Evolutionary conservation across 2,113 vertebrate genomes (phyloP), one percentile per base, ranked within the genome.

Genomic region (Corythaixoides concolor): DNA sequence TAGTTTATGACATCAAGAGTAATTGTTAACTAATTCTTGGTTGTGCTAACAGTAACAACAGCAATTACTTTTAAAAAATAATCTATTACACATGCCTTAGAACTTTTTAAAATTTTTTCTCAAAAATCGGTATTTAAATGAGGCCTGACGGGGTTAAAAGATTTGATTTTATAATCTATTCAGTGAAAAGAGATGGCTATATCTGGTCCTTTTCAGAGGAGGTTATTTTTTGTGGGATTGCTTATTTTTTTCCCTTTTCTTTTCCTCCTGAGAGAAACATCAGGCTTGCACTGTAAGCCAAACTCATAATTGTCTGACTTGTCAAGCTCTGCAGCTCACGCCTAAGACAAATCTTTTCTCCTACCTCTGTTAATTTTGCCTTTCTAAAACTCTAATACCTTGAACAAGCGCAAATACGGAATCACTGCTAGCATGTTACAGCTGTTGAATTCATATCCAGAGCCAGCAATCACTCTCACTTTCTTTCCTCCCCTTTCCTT

Each of bases 211-310:
- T 49, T 89, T 60, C 45, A 52, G 4, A 43, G 11, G 8, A 35
- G 5, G 2, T 4, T 1, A 2, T 13, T 19, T 59, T 41, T 64
- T 43, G 13, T 27, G 8, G 10, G 4, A 5, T 33, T 75, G 3
- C 4, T 41, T 59, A 13, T 39, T 58, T 8, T 49, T 18, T 59
- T 43, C 10, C 10, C 5, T 62, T 56, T 82, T 18, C 12, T 77
- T 77, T 58, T 69, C 24, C 10, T 35, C 26, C 39, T 77, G 39
- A 9, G 6, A 70, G 26, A 55, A 67, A 49, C 9, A 37, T 30
- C 20, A 79, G 15, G 23, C 22, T 82, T 77, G 53, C 12, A 52
- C 11, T 70, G 27, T 66, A 88, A 90, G 21, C 22, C 63, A 70
- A 35, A 55, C 14, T 85, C 43, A 37, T 70, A 82, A 90, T 13